Evolutionary conservation across 2,888 invertebrate species (phyloP).

Genomic region (Xestia rhomboidea): DNA sequence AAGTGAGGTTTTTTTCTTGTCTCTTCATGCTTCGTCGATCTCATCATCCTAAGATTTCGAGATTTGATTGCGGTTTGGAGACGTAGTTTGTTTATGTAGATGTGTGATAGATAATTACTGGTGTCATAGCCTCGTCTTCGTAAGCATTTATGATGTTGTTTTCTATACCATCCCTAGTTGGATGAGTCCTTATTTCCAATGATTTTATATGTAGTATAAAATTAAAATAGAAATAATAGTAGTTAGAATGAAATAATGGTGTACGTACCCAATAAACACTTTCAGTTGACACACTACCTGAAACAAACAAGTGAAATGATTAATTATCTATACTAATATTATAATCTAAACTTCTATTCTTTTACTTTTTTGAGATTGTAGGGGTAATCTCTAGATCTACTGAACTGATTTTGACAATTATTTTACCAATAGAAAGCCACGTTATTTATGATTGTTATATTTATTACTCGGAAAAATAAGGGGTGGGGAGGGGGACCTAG

Average conservation of each 20-base stretch:
- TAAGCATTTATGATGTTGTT: constrained; percentile 18
- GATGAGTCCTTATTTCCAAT: not conserved
- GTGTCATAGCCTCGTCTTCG: not conserved
- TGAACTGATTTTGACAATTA: too few species aligned
- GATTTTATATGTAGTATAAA: not conserved
- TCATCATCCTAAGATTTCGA: not conserved
- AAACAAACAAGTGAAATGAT: constrained; percentile 19
- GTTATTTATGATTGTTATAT: too few species aligned
- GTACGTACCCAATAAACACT: constrained; percentile 40
- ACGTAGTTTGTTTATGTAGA: not conserved
- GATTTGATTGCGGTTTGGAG: not conserved
- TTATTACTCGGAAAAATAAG: too few species aligned
- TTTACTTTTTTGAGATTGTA: too few species aligned
- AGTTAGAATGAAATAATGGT: not conserved
- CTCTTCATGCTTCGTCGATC: not conserved
- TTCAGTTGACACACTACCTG: constrained; percentile 32
- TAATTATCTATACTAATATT: not conserved
- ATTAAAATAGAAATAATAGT: too few species aligned
- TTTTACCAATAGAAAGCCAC: too few species aligned
- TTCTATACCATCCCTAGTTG: not conserved
- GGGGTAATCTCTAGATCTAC: too few species aligned
- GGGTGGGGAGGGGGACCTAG: too few species aligned
- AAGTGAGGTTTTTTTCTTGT: not conserved
- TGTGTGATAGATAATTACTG: not conserved
- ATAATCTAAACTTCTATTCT: too few species aligned